Conservation (phyloP, 2,797 vertebrate genomes). For the Pipistrellus kuhlii region DNA sequence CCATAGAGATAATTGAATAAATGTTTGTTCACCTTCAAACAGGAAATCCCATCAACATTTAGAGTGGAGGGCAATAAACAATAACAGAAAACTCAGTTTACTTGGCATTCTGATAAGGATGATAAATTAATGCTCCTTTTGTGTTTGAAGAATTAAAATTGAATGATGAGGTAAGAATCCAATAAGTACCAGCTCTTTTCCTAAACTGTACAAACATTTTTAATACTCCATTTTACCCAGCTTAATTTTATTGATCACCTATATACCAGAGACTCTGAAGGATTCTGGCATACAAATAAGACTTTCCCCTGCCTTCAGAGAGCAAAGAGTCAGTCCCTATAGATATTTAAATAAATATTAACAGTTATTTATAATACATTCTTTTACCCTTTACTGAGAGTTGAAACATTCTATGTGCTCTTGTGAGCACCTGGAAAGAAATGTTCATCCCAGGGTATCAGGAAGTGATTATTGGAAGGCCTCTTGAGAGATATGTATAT, state of each 20-base stretch:
- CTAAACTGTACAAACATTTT: constrained; percentile 62
- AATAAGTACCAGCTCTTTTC: constrained; percentile 14
- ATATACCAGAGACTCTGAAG: not conserved
- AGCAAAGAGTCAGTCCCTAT: not conserved
- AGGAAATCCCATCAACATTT: constrained; percentile 68
- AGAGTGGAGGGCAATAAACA: constrained; percentile 42
- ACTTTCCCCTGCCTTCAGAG: not conserved
- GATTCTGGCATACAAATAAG: not conserved
- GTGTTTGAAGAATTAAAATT: constrained; percentile 70
- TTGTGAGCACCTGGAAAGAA: not conserved
- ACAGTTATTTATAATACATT: not conserved
- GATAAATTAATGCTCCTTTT: constrained; percentile 70
- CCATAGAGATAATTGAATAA: constrained; percentile 63
- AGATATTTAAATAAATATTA: not conserved
- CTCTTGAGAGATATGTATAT: not conserved
- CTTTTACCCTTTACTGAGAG: not conserved
- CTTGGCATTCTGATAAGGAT: constrained; percentile 75
- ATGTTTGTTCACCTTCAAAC: constrained; percentile 65
- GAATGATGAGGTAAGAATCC: constrained; percentile 59
- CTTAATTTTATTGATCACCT: not conserved
- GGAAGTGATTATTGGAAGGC: not conserved
- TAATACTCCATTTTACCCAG: not conserved
- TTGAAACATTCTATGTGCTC: not conserved
- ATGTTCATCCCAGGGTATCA: not conserved
- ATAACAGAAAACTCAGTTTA: constrained; percentile 32